Evolutionary conservation across 2,797 vertebrate species (phyloP).

Genomic region (Schizopygopsis malacanthus): DNA sequence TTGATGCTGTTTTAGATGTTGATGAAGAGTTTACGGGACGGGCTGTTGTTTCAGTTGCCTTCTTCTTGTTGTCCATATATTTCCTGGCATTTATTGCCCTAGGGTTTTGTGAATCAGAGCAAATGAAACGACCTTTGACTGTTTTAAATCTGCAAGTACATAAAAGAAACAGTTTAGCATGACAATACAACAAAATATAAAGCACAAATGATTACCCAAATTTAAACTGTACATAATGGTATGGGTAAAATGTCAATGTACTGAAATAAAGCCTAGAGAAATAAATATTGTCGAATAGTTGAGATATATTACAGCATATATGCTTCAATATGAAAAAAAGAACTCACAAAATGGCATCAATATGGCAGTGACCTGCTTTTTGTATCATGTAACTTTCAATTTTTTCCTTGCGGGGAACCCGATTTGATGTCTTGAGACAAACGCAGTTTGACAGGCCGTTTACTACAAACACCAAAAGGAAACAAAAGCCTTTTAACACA

Average conservation of each 20-base stretch:
- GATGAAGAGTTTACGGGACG: too few species aligned
- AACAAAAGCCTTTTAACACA: not conserved
- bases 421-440: constrained; percentile 6
- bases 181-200: not conserved
- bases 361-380: constrained; percentile 27
- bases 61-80: too few species aligned
- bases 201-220: too few species aligned
- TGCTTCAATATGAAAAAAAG: not conserved
- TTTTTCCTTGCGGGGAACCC: rapidly evolving
- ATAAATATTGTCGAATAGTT: not conserved
- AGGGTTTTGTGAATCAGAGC: constrained; percentile 24
- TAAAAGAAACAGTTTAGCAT: constrained; percentile 8
- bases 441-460: not conserved
- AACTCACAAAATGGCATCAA: constrained; percentile 58
- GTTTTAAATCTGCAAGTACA: constrained; percentile 49
- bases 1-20: too few species aligned
- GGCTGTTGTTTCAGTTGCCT: too few species aligned
- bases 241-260: not conserved
- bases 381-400: constrained; percentile 40
- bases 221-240: too few species aligned
- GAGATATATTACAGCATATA: not conserved
- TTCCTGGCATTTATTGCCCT: too few species aligned
- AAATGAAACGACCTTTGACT: constrained; percentile 25
- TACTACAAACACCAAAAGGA: constrained; percentile 13
- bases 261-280: too few species aligned